These are phyloP conservation scores for Popillia japonica DNA, from an alignment of 1,140 invertebrate genomes.

Conservation along the genomic window DNA sequence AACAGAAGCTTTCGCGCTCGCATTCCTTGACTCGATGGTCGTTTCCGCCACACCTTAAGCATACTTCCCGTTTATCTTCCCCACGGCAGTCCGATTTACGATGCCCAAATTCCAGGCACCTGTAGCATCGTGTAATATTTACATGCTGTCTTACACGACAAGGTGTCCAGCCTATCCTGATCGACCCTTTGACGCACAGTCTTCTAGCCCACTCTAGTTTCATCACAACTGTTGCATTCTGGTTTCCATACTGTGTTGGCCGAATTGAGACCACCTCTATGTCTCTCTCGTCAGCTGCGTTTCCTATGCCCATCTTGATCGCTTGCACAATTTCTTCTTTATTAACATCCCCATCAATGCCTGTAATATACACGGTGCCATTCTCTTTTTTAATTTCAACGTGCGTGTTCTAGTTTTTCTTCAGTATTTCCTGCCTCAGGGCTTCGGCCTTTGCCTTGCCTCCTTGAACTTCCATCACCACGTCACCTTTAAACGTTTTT, in stretches of 20 bases:
- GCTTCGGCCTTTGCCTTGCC: no score
- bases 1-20: slow-evolving; percentile 4
- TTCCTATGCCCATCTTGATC: slow-evolving; percentile 23
- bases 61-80: slow-evolving; percentile 11
- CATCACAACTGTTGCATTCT: slow-evolving; percentile 32
- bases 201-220: slow-evolving; percentile 6
- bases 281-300: background rate
- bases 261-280: slow-evolving; percentile 16
- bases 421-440: no score
- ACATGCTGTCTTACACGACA: slow-evolving; percentile 1
- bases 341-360: slow-evolving; percentile 35
- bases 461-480: background rate
- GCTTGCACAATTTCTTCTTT: slow-evolving; percentile 6
- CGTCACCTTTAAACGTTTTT: background rate
- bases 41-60: slow-evolving; percentile 32
- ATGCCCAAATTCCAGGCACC: slow-evolving; percentile 40
- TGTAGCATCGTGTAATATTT: slow-evolving; percentile 21
- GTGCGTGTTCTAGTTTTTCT: no score
- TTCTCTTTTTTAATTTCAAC: slow-evolving; percentile 31
- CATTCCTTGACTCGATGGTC: slow-evolving; percentile 37
- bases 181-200: background rate
- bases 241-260: slow-evolving; percentile 19
- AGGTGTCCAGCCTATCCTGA: slow-evolving; percentile 17
- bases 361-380: background rate
- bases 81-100: slow-evolving; percentile 8